A percentile compares a stretch with the other conserved stretches of the same genome.
Conservation (phyloP, 2,888 invertebrate species). For the Pterostichus madidus region DNA sequence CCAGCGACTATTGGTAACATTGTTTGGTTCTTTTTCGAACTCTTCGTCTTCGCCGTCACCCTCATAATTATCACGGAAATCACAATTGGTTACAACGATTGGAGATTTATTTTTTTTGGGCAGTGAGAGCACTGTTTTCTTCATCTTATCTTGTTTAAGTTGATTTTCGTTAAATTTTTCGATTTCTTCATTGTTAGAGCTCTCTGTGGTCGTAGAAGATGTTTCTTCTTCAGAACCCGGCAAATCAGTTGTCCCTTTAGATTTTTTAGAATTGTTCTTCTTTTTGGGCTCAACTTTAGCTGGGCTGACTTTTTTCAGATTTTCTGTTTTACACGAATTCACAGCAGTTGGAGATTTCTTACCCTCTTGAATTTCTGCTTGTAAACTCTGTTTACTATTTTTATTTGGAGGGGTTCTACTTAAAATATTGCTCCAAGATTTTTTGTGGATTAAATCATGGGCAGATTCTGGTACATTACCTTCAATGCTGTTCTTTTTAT, state of each 20-base stretch:
- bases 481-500: slow-evolving; percentile 64
- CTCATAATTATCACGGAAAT: slow-evolving; percentile 77
- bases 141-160: slow-evolving; percentile 59
- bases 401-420: slow-evolving; percentile 69
- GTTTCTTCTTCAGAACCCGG: slow-evolving; percentile 82
- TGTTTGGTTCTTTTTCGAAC: slow-evolving; percentile 70
- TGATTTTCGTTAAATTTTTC: slow-evolving; percentile 73
- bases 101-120: slow-evolving; percentile 70
- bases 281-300: slow-evolving; percentile 69
- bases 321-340: slow-evolving; percentile 72
- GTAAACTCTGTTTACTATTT: slow-evolving; percentile 69
- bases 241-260: slow-evolving; percentile 65
- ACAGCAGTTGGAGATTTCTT: slow-evolving; percentile 73
- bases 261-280: slow-evolving; percentile 70
- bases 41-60: slow-evolving; percentile 78
- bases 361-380: slow-evolving; percentile 69
- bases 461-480: slow-evolving; percentile 66
- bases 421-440: slow-evolving; percentile 67
- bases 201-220: slow-evolving; percentile 86
- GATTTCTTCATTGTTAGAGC: slow-evolving; percentile 82
- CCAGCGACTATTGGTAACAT: slow-evolving; percentile 58
- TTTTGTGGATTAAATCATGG: slow-evolving; percentile 43
- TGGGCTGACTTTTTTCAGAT: slow-evolving; percentile 67
- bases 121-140: slow-evolving; percentile 71
- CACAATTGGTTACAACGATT: slow-evolving; percentile 72